Evolutionary conservation across 2,797 vertebrate genomes (phyloP).

Genomic region (Fratercula arctica): DNA sequence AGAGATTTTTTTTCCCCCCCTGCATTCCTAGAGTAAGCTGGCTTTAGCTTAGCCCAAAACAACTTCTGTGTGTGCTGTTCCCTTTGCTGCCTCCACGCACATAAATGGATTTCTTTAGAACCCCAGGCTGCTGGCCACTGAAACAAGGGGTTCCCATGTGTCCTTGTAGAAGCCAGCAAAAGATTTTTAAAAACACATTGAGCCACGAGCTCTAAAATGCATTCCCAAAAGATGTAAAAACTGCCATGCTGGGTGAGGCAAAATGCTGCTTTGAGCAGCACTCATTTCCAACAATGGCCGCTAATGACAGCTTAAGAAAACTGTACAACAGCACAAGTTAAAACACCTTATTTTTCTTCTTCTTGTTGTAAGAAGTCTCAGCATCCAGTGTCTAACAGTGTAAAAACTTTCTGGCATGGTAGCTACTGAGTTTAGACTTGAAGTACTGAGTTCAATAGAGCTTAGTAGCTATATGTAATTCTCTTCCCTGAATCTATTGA

Average conservation of each 20-base stretch:
- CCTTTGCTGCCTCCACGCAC: background rate
- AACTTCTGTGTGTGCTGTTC: background rate
- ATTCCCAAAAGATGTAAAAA: background rate
- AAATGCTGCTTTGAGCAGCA: background rate
- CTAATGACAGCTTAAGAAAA: background rate
- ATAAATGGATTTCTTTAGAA: background rate
- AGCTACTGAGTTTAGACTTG: background rate
- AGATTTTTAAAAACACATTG: background rate
- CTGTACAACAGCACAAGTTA: background rate
- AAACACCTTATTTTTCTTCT: background rate
- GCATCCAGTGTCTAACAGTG: background rate
- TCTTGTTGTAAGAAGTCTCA: background rate
- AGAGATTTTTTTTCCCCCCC: background rate
- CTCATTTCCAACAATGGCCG: background rate
- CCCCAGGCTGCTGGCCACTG: background rate
- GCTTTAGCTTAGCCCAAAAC: slow-evolving; percentile 36
- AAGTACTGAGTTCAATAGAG: background rate
- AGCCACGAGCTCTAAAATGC: background rate
- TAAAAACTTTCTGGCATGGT: background rate
- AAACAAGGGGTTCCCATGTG: background rate
- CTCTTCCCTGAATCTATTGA: background rate
- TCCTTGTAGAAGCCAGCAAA: background rate
- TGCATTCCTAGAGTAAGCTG: slow-evolving; percentile 55
- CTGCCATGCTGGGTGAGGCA: background rate
- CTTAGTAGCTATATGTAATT: background rate